phyloP scores from a whole-genome alignment of 2,797 vertebrate species.

The Acanthurus leucopareius region DNA sequence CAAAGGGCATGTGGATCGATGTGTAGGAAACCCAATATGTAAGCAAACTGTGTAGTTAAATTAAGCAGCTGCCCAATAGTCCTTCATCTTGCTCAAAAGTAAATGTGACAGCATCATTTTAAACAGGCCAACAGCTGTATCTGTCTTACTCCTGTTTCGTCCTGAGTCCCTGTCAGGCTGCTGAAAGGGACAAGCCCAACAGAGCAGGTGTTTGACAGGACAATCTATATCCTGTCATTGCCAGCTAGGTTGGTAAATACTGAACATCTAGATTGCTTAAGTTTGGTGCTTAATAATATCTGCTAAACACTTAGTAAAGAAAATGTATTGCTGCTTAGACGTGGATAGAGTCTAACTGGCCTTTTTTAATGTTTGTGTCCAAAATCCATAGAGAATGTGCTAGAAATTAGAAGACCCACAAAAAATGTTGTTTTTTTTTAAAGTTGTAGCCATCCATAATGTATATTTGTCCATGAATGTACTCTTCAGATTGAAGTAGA shows the following conservation, averaged over 20 bases:
- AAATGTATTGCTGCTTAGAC: conserved; percentile 4
- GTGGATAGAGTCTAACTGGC: neutral
- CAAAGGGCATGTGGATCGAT: conserved; percentile 36
- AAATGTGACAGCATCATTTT: conserved; percentile 59
- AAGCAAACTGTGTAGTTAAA: conserved; percentile 57
- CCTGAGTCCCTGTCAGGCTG: conserved; percentile 46
- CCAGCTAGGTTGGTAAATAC: conserved; percentile 55
- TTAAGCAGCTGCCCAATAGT: conserved; percentile 38
- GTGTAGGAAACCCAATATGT: conserved; percentile 32
- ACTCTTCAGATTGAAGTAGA: neutral
- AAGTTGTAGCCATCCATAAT: neutral
- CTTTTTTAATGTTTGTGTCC: neutral
- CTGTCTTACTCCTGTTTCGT: conserved; percentile 35
- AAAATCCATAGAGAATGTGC: neutral
- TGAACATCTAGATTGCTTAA: conserved; percentile 7
- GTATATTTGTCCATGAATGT: neutral
- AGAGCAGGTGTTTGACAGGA: conserved; percentile 64
- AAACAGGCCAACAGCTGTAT: conserved; percentile 43
- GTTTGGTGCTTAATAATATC: conserved; percentile 22
- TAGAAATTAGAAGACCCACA: neutral
- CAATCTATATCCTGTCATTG: conserved; percentile 54
- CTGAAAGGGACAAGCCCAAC: conserved; percentile 46
- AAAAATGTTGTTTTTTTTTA: neutral
- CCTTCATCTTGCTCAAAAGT: conserved; percentile 55
- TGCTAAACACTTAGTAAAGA: conserved; percentile 5